Evolutionary conservation across 1,140 invertebrate genomes (phyloP).

Genomic region (Trichogramma pretiosum): DNA sequence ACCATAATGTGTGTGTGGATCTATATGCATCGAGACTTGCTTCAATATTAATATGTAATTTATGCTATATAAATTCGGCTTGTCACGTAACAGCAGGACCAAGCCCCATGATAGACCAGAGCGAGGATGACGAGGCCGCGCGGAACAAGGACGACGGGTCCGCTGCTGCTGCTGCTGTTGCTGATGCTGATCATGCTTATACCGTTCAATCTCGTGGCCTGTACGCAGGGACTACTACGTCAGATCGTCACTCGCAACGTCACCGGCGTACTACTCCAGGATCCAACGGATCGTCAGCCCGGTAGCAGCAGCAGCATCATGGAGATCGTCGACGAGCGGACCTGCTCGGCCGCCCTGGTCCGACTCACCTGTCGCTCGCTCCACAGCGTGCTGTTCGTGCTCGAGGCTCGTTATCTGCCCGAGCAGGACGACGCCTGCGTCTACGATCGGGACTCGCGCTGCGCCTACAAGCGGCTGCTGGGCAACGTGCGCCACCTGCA

Average conservation of each 20-base stretch:
- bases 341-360: conserved; percentile 31
- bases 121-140: conserved; percentile 11
- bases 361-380: conserved; percentile 39
- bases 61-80: conserved; percentile 17
- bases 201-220: not conserved
- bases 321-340: conserved; percentile 37
- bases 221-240: too few relatives aligned
- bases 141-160: conserved; percentile 1
- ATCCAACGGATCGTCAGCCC: too few relatives aligned
- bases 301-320: conserved; percentile 32
- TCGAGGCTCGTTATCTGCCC: conserved; percentile 33
- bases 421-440: conserved; percentile 30
- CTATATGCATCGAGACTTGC: not conserved
- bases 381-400: conserved; percentile 34
- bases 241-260: conserved; percentile 26
- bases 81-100: too few relatives aligned
- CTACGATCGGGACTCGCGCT: conserved; percentile 18
- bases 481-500: not conserved
- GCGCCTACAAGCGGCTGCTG: conserved; percentile 3
- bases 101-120: conserved; percentile 4
- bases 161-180: conserved; percentile 1
- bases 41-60: not conserved
- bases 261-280: conserved; percentile 26
- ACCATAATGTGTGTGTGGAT: too few relatives aligned
- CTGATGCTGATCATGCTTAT: not conserved